Percentiles rank a stretch among this genome's conserved stretches.
phyloP scores from a whole-genome alignment of 2,797 vertebrate species.

The Chaenodraco wilsoni region DNA sequence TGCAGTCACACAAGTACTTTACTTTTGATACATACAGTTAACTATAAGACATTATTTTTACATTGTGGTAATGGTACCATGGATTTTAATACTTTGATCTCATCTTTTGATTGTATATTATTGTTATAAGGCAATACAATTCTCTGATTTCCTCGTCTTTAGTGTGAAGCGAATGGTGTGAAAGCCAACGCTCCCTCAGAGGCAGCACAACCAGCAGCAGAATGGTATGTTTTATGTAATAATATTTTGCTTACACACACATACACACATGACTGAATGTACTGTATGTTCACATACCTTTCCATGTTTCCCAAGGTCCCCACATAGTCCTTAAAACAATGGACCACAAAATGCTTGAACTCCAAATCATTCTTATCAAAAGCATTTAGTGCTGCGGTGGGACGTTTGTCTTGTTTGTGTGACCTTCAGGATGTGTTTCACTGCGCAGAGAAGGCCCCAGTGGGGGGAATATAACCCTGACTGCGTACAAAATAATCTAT shows the following conservation, averaged over 20 bases:
- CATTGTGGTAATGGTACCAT: not conserved
- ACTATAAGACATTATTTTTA: not conserved
- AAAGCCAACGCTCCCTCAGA: conserved; percentile 81
- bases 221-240: conserved; percentile 87
- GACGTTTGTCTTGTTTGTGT: conserved; percentile 67
- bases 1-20: not conserved
- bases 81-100: not conserved
- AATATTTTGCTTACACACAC: not conserved
- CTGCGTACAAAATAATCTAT: conserved; percentile 58
- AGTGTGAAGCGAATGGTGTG: conserved; percentile 89
- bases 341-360: conserved; percentile 37
- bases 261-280: conserved; percentile 4
- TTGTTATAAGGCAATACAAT: not conserved
- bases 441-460: conserved; percentile 35
- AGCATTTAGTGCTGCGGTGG: conserved; percentile 51
- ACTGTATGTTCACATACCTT: conserved; percentile 20
- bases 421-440: conserved; percentile 67
- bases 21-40: conserved; percentile 3
- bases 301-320: conserved; percentile 41
- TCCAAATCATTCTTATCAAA: conserved; percentile 67
- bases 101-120: not conserved
- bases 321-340: conserved; percentile 58
- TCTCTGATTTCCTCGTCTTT: conserved; percentile 42
- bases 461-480: conserved; percentile 61
- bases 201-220: conserved; percentile 81